These are phyloP conservation scores for Corythornis cristatus DNA, from an alignment of 2,113 vertebrate genomes.

Conservation along the genomic window DNA sequence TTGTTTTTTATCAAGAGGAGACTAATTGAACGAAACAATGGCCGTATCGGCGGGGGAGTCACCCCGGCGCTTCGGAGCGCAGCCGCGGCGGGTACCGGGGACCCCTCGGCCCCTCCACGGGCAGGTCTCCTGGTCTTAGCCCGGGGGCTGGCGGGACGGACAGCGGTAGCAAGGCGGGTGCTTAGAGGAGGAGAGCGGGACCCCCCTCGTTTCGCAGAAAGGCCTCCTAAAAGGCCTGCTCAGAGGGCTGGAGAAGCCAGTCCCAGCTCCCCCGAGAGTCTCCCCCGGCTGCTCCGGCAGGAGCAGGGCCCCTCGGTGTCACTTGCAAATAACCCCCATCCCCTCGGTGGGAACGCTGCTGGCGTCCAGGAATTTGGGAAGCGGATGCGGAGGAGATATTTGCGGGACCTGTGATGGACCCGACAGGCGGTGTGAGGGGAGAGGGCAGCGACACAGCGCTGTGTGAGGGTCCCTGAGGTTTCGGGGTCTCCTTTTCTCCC, in stretches of 20 bases:
- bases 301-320: neutral
- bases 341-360: neutral
- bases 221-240: neutral
- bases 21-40: slow-evolving; percentile 46
- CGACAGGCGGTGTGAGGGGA: neutral
- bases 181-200: neutral
- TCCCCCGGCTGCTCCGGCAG: no score
- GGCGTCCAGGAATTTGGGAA: neutral
- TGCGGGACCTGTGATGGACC: neutral
- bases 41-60: neutral
- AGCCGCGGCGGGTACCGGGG: neutral
- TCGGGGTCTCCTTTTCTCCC: neutral
- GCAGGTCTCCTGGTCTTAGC: neutral
- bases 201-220: neutral
- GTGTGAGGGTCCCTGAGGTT: fast-evolving
- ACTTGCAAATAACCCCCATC: neutral
- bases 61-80: neutral
- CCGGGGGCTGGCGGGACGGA: neutral
- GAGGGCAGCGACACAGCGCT: neutral
- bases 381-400: neutral
- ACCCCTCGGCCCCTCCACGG: neutral
- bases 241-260: neutral
- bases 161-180: neutral
- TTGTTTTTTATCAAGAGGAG: slow-evolving; percentile 52
- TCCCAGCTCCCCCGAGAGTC: neutral